Percentiles rank a stretch among this genome's conserved stretches.
Conservation (phyloP, 2,113 vertebrate genomes). For the Garra rufa region DNA sequence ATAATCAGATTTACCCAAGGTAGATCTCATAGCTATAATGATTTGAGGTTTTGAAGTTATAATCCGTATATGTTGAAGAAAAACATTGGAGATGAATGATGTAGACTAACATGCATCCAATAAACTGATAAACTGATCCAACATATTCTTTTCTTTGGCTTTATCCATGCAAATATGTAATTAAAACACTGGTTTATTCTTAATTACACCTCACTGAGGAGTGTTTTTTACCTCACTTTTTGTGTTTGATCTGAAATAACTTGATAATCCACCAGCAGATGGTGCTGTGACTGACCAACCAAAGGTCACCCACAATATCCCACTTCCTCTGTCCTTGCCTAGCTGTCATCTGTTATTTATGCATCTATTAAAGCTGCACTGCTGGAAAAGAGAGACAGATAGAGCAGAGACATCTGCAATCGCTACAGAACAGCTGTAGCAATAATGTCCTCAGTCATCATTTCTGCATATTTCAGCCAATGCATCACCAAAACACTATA, state of each 20-base stretch:
- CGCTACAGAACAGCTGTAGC: slow-evolving; percentile 72
- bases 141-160: neutral
- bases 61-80: too few species aligned
- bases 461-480: slow-evolving; percentile 73
- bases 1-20: neutral
- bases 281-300: slow-evolving; percentile 1
- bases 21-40: neutral
- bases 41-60: too few species aligned
- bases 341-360: slow-evolving; percentile 24
- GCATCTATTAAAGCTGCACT: slow-evolving; percentile 34
- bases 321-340: neutral
- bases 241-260: neutral
- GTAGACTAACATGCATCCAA: neutral
- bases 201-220: neutral
- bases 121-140: neutral
- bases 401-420: slow-evolving; percentile 66
- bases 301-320: neutral
- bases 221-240: too few species aligned
- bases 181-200: neutral
- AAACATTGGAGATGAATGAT: too few species aligned
- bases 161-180: neutral
- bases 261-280: slow-evolving; percentile 13
- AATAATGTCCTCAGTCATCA: slow-evolving; percentile 78
- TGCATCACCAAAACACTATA: neutral
- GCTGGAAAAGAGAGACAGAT: slow-evolving; percentile 18